Conservation (phyloP, 2,113 vertebrate genomes). For the Climacteris rufus region DNA sequence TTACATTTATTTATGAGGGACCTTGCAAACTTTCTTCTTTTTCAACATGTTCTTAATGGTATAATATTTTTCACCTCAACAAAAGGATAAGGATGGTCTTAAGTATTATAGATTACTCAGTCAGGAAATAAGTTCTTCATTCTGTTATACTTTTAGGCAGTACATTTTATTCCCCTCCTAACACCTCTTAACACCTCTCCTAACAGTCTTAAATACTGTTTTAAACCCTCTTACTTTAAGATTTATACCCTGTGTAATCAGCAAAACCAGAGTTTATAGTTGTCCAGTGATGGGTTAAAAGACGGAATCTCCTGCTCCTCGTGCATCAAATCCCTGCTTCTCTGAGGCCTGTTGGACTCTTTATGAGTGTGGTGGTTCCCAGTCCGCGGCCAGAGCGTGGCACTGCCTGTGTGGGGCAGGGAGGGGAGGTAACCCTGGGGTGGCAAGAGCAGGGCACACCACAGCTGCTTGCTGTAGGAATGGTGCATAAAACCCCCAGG, state of each 20-base stretch:
- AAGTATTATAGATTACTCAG: background rate
- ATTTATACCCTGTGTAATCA: background rate
- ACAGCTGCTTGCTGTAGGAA: background rate
- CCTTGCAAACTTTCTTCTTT: background rate
- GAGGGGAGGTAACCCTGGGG: background rate
- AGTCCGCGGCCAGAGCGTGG: background rate
- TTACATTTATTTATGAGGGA: background rate
- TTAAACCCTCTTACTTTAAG: background rate
- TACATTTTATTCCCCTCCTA: background rate
- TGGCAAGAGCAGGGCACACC: background rate
- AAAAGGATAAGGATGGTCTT: background rate
- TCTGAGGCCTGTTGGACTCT: background rate
- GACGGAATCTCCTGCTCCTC: background rate
- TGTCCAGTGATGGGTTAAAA: background rate
- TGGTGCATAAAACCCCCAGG: background rate
- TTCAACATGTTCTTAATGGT: background rate
- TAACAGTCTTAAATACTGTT: background rate
- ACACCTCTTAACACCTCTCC: too few species aligned
- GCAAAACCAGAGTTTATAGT: background rate
- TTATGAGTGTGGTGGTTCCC: background rate
- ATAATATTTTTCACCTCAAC: background rate
- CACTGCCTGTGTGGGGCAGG: background rate
- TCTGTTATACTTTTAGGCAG: background rate
- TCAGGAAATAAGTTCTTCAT: background rate
- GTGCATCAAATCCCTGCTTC: background rate